Percentiles rank a stretch among this genome's conserved stretches.
These are phyloP conservation scores for Cordilura impudica DNA, from an alignment of 2,888 invertebrate species.

Conservation along the genomic window DNA sequence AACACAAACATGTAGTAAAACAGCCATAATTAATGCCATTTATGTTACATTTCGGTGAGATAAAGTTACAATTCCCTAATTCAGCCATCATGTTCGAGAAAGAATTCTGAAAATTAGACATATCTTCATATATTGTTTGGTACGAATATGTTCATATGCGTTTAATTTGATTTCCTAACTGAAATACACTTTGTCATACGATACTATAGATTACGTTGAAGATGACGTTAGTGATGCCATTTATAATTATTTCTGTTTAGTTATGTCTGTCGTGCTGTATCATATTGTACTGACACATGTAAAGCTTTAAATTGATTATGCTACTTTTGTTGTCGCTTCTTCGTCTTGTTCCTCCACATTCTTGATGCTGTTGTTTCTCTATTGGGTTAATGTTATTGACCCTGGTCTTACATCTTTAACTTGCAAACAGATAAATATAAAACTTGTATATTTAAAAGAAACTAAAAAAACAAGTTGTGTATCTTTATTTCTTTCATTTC, in stretches of 20 bases:
- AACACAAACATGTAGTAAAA: conserved; percentile 20
- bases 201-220: background rate
- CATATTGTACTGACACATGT: conserved; percentile 10
- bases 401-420: conserved; percentile 36
- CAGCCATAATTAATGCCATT: conserved; percentile 50
- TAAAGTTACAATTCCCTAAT: conserved; percentile 32
- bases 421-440: background rate
- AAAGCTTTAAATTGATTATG: conserved; percentile 15
- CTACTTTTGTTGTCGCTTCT: conserved; percentile 1
- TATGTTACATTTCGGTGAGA: conserved; percentile 31
- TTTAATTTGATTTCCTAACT: conserved; percentile 23
- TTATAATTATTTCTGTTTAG: conserved; percentile 33
- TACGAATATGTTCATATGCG: background rate
- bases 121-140: conserved; percentile 15
- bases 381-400: conserved; percentile 59
- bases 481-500: conserved; percentile 22
- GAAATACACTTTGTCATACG: background rate
- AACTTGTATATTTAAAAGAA: conserved; percentile 10
- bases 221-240: conserved; percentile 12
- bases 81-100: conserved; percentile 9
- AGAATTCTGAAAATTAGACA: background rate
- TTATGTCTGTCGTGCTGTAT: background rate
- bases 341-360: conserved; percentile 3
- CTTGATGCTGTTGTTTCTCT: background rate
- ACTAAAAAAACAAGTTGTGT: conserved; percentile 22